phyloP scores from a whole-genome alignment of 2,113 vertebrate species.

The Condylura cristata region DNA sequence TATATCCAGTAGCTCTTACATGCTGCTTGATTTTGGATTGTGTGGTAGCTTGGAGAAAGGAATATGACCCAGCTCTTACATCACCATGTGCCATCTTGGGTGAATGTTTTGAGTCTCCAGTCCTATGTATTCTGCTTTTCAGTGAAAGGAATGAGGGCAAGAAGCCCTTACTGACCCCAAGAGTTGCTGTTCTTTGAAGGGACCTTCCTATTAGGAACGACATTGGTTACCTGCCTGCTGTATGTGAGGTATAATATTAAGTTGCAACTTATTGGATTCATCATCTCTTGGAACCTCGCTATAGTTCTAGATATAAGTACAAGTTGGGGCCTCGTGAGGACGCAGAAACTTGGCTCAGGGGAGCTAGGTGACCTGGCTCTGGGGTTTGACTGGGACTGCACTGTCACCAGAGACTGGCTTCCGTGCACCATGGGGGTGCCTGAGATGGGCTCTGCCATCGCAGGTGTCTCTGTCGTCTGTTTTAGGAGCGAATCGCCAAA shows the following conservation, averaged over 20 bases:
- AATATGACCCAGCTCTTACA: not conserved
- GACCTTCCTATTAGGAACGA: not conserved
- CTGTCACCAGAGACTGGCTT: not conserved
- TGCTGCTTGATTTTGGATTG: not conserved
- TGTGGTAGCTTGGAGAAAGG: not conserved
- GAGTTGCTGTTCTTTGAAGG: not conserved
- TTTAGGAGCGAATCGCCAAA: constrained; percentile 94
- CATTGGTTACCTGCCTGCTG: not conserved
- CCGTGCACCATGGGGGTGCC: accelerated
- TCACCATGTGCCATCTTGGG: not conserved
- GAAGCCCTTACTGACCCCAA: not conserved
- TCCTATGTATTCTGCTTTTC: not conserved
- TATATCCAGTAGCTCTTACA: not conserved
- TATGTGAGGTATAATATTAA: not conserved
- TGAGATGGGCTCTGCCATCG: not conserved
- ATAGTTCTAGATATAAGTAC: not conserved
- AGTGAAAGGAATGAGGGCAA: not conserved
- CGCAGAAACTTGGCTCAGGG: not conserved
- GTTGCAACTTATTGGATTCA: not conserved
- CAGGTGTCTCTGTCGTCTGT: not conserved
- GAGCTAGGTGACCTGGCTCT: not conserved
- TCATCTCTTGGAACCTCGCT: not conserved
- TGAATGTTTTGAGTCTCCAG: not conserved
- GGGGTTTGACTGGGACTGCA: not conserved
- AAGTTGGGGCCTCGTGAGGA: not conserved